Conservation (phyloP, 2,113 vertebrate species). For the Saimiri boliviensis region DNA sequence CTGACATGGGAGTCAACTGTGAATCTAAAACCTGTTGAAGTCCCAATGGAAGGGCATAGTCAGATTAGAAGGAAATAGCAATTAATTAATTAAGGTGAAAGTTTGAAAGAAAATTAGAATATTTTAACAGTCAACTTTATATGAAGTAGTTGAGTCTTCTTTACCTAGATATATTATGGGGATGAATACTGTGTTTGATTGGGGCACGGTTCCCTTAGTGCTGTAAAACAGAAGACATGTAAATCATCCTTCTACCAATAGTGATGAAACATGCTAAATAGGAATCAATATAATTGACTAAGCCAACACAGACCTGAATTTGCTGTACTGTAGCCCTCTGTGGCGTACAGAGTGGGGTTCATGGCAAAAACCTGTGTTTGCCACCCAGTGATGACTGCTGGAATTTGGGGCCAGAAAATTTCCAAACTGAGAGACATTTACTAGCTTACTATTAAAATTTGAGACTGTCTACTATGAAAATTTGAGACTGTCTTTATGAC, state of each 20-base stretch:
- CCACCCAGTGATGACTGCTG: slow-evolving; percentile 2
- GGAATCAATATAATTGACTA: background rate
- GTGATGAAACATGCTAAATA: background rate
- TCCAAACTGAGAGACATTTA: slow-evolving; percentile 6
- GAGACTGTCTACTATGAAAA: too few relatives aligned
- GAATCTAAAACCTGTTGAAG: background rate
- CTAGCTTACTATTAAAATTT: slow-evolving; percentile 5
- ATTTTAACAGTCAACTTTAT: background rate
- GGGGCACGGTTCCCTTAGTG: background rate
- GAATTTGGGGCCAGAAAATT: slow-evolving; percentile 26
- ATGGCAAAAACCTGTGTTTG: background rate
- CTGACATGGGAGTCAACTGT: background rate
- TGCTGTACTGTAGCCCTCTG: background rate
- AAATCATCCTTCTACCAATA: background rate
- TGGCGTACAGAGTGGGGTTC: background rate
- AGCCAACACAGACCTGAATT: background rate
- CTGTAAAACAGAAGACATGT: background rate
- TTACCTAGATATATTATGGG: slow-evolving; percentile 2
- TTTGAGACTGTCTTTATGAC: too few relatives aligned
- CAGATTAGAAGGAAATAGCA: background rate
- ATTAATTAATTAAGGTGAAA: background rate
- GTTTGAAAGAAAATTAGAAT: slow-evolving; percentile 28
- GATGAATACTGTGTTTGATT: background rate
- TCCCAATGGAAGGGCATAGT: background rate
- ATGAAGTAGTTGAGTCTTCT: background rate